Evolutionary conservation across 2,888 invertebrate species (phyloP), one percentile per base, ranked within the genome.

Genomic region (Melipona bicolor): DNA sequence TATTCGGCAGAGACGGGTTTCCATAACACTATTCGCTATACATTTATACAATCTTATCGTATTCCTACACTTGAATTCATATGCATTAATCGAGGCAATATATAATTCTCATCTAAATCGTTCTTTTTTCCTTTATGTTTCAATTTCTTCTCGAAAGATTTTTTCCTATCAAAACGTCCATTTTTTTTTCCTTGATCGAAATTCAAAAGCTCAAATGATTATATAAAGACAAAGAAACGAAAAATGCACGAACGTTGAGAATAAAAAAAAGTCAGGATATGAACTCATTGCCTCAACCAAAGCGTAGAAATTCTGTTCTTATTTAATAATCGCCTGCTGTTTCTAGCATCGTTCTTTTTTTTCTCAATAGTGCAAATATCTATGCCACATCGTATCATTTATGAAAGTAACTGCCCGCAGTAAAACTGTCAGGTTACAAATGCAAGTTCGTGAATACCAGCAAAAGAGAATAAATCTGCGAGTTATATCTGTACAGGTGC

Each of bases 1-100:
- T 91, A 89, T 88, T 91, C 91, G 90, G 89, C 90, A 89, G 89
- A 91, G 91, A 91, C 89, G 90, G 91, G 89, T 91, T 91, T 89
- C 88, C 91, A 90, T 91, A 91, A 93, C 91, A 92, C 91, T 93
- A 93, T 90, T 92, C 92, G 91, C 93, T 94, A 93, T 94, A 93
- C 94, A 94, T 94, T 93, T 94, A 92, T 94, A 93, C 93, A 93
- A 93, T 90, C 90, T 91, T 90, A 89, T 90, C 88, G 86, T 92
- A 90, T 85, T 79, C 75, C 85, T 90, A 90, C 89, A 43, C 84
- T 77, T 78, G 88, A 89, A 87, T 88, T 88, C 88, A 70, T 83
- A 87, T 86, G 85, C 81, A 83, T 91, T 85, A 82, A 87, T 89
- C 86, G 87, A 89, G 87, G 84, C 87, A 87, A 87, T 43, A 79